Base-by-base conservation (phyloP, 2,797 vertebrate genomes). In the Sebastolobus altivelis region DNA sequence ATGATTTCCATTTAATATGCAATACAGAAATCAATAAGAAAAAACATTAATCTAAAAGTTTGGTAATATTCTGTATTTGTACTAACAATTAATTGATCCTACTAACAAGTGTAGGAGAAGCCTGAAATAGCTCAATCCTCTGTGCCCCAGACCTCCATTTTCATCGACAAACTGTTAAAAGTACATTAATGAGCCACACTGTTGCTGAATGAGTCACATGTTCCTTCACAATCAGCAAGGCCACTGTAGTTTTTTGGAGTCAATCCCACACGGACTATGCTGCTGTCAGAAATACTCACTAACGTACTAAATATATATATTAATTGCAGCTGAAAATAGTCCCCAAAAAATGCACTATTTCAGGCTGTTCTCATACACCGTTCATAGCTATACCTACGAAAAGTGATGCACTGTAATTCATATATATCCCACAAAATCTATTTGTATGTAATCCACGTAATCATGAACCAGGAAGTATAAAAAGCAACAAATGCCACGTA, bases 1-100 rank as follows among this genome's bases (percentile, higher is more conserved):
- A 72, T 6, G 22, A 65, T 46, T 25, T 46, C 13, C 12, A 31
- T 62, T 58, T 75, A 27, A 69, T 63, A 49, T 72, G 35, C 20
- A 22, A 25, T 6, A 14, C 25, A 81, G 13, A 68, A 58, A 43
- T 18, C 13, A 2, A 33, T 43, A 43, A 3, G 0, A 27, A 18
- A 49, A 49, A 49, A 49, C 3, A 58, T 37, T 4, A 16, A 4
- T 9, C 8, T 60, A 33, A 60, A 52, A 4, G 10, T 31, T 13
- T 33, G 18, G 6, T 54, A 2, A 65, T 27, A 63, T 29, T 58
- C 13, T 0, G 1, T 38, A 10, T 56, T 43, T 73, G 8, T 49
- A 49, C 10, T 60, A 37, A 54, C n/a, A 67, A 27, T 46, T 0
- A 60, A 46, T 63, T 43, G 1, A 71, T 20, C 49, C 35, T 7